Conservation (phyloP, 2,113 vertebrate genomes). For the Ochotona princeps region DNA sequence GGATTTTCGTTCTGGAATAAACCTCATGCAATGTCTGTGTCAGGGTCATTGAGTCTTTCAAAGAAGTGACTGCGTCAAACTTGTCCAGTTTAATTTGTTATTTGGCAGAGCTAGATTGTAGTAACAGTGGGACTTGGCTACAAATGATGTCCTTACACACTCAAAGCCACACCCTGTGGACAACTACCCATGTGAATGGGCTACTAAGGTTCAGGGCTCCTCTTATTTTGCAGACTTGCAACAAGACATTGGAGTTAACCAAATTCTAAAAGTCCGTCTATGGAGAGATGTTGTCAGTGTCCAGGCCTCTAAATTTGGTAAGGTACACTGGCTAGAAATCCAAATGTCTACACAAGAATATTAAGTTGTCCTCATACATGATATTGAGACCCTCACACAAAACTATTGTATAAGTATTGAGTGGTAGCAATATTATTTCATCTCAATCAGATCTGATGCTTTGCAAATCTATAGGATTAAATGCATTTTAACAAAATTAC, state of each 20-base stretch:
- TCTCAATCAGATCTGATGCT: not conserved
- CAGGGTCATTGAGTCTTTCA: not conserved
- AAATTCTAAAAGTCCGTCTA: not conserved
- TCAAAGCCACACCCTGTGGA: not conserved
- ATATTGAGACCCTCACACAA: not conserved
- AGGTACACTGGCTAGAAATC: not conserved
- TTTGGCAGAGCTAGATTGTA: not conserved
- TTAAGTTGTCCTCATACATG: not conserved
- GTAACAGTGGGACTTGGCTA: not conserved
- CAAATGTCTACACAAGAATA: not conserved
- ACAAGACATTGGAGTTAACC: not conserved
- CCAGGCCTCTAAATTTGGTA: not conserved
- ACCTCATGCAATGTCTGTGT: not conserved
- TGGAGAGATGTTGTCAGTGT: not conserved
- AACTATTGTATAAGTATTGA: not conserved
- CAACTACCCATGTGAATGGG: not conserved
- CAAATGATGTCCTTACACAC: not conserved
- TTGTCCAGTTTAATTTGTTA: not conserved
- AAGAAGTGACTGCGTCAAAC: not conserved
- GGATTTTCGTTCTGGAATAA: conserved; percentile 31
- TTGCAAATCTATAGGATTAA: not conserved
- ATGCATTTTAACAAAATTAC: not conserved
- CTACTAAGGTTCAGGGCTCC: not conserved
- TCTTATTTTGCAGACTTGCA: not conserved
- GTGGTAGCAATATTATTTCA: not conserved